Percentiles rank a stretch among this genome's conserved stretches.
Conservation (phyloP, 2,113 vertebrate genomes). For the Podilymbus podiceps region DNA sequence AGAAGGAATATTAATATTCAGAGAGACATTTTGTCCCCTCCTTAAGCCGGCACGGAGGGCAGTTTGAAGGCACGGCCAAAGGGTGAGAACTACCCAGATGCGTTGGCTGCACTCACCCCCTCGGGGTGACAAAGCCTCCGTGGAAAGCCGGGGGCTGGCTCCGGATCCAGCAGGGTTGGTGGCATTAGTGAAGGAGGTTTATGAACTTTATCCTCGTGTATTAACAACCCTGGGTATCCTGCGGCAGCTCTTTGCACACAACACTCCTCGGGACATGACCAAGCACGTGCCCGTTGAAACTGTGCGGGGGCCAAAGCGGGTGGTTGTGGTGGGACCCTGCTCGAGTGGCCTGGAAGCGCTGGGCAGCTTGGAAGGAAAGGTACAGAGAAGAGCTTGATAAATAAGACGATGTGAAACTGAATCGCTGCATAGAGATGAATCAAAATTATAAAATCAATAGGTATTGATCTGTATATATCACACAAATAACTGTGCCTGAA, state of each 20-base stretch:
- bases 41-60: not conserved
- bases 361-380: not conserved
- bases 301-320: not conserved
- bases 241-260: not conserved
- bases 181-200: not conserved
- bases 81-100: accelerated
- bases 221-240: not conserved
- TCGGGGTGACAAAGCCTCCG: not conserved
- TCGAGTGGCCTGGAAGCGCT: not conserved
- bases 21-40: not conserved
- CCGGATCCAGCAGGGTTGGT: not conserved
- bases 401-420: conserved; percentile 46
- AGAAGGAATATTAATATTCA: not conserved
- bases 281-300: not conserved
- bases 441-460: conserved; percentile 73
- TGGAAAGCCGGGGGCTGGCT: not conserved
- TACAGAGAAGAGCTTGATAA: conserved; percentile 22
- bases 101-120: not conserved
- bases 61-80: not conserved
- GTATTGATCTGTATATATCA: conserved; percentile 68
- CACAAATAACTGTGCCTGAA: conserved; percentile 60
- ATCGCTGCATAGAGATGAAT: conserved; percentile 50
- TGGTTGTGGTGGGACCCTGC: not conserved
- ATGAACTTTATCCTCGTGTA: not conserved
- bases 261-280: not conserved